Evolutionary conservation across 2,113 vertebrate species (phyloP), one percentile per base, ranked within the genome.

Genomic region (Brachirus orientalis): DNA sequence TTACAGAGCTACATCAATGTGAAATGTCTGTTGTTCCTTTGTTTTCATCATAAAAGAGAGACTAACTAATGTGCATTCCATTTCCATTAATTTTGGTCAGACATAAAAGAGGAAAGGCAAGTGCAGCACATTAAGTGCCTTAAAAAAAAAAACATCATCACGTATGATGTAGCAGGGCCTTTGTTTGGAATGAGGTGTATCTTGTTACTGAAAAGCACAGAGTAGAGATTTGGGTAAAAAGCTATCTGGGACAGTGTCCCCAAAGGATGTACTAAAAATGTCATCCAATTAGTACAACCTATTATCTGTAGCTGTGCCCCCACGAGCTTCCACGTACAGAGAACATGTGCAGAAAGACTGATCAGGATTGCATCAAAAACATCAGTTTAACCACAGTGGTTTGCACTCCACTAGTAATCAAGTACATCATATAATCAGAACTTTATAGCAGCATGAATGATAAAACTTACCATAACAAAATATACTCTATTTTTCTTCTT

Each of bases 191-290:
- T 19, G 36, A 60, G 41, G 9, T 22, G 28, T 55, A 44, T 50
- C 40, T 60, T 13, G 16, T 38, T 38, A 28, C 45, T 75, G 20
- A 60, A 67, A 73, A 81, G 18, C 17, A 53, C 47, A 47, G 37
- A 58, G 43, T 38, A 36, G 10, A 65, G 51, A 55, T 58, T 55
- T 77, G 59, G 64, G 53, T 59, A 61, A 57, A 22, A 43, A 77
- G 50, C 56, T 56, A 87, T 84, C 53, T 86, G 60, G 84, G 87
- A 56, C 84, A 79, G 61, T 69, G 57, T 17, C 51, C 40, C 58
- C 35, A n/a, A 28, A 71, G 73, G 68, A 61, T 41, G 46, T 48
- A 79, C 81, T 87, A 81, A 85, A 87, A 92, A 78, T 81, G 64
- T 52, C 60, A 40, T 77, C 77, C 61, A 83, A 85, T 89, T 87